These are phyloP conservation scores for Vulpes ferrilata DNA, from an alignment of 2,113 vertebrate genomes.

Conservation along the genomic window DNA sequence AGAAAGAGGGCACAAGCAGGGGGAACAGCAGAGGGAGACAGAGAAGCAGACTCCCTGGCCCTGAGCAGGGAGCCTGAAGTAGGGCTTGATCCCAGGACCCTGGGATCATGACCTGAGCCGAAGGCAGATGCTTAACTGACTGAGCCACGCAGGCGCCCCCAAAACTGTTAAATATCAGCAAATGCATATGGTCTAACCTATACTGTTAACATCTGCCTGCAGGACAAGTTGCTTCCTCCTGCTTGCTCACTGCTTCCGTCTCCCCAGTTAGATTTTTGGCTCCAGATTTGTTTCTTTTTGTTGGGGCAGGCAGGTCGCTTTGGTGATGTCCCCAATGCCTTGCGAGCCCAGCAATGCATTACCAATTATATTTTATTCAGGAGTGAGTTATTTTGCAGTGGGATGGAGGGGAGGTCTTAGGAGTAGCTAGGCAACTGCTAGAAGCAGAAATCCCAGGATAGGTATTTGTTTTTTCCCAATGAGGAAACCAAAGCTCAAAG, in stretches of 20 bases:
- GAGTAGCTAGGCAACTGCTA: background rate
- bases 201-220: background rate
- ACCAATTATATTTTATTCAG: background rate
- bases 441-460: background rate
- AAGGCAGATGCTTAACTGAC: no score
- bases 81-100: no score
- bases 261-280: background rate
- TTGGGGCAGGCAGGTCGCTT: background rate
- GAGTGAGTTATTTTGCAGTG: background rate
- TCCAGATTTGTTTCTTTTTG: background rate
- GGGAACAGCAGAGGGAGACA: no score
- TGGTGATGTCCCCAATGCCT: background rate
- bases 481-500: slow-evolving; percentile 6
- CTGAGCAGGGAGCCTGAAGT: no score
- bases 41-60: no score
- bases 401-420: background rate
- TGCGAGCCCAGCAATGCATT: background rate
- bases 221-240: background rate
- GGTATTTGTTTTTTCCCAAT: background rate
- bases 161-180: background rate
- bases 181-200: background rate
- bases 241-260: background rate
- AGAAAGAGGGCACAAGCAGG: no score
- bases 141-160: no score
- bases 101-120: no score